Conservation (phyloP, 2,797 vertebrate genomes). For the Lycodopsis pacificus region DNA sequence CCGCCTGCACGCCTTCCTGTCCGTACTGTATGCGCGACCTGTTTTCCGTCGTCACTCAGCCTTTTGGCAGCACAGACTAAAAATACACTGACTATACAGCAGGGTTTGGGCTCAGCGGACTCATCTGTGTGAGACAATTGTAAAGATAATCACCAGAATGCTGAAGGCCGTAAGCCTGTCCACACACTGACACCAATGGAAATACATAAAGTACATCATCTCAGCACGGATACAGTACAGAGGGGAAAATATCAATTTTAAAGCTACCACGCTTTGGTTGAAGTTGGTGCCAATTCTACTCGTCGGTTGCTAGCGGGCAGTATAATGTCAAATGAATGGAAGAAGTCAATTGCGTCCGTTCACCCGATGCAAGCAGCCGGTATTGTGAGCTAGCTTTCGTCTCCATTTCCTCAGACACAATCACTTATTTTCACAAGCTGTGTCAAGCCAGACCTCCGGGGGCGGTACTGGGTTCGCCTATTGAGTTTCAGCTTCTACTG, state of each 20-base stretch:
- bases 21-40: conserved; percentile 30
- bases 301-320: conserved; percentile 22
- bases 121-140: not conserved
- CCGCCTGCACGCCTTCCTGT: conserved; percentile 6
- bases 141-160: conserved; percentile 24
- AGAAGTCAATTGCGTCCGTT: conserved; percentile 9
- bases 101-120: not conserved
- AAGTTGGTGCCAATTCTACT: not conserved
- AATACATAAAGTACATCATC: conserved; percentile 28
- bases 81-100: not conserved
- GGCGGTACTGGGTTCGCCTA: not conserved
- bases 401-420: conserved; percentile 19
- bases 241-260: conserved; percentile 13
- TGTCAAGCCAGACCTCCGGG: conserved; percentile 10
- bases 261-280: conserved; percentile 1
- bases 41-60: conserved; percentile 30
- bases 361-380: not conserved
- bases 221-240: conserved; percentile 3
- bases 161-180: conserved; percentile 10
- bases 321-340: conserved; percentile 28
- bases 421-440: conserved; percentile 28
- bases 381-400: conserved; percentile 1
- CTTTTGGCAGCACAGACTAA: conserved; percentile 13
- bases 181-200: conserved; percentile 17
- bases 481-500: conserved; percentile 36